These are phyloP conservation scores for Chauna torquata DNA, from an alignment of 2,113 vertebrate species.

Conservation along the genomic window DNA sequence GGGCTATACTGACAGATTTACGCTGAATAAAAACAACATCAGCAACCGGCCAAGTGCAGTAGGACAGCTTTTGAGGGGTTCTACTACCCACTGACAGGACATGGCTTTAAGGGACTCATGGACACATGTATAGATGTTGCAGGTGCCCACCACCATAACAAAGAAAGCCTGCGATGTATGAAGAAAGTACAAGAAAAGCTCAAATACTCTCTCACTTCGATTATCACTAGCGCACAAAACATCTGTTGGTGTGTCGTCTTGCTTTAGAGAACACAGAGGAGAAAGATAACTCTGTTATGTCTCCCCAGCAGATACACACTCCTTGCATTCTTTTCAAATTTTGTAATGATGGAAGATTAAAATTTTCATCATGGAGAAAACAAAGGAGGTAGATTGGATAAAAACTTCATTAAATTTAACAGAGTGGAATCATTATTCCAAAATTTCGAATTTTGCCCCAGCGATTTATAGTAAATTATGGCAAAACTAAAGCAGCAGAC, in stretches of 20 bases:
- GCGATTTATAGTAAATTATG: not conserved
- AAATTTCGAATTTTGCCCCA: not conserved
- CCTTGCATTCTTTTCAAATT: not conserved
- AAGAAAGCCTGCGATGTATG: not conserved
- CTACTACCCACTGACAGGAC: not conserved
- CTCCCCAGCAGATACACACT: not conserved
- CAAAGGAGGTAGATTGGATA: not conserved
- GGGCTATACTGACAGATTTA: not conserved
- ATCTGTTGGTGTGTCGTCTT: not conserved
- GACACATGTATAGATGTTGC: not conserved
- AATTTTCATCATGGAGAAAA: not conserved
- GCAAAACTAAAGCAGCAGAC: not conserved
- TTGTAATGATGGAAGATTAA: not conserved
- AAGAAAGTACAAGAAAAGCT: not conserved
- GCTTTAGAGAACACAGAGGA: not conserved
- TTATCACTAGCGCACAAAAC: not conserved
- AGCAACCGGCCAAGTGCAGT: not conserved
- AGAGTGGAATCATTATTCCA: not conserved
- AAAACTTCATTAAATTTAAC: not conserved
- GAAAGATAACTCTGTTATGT: not conserved
- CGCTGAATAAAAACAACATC: not conserved
- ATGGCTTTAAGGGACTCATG: rapidly evolving
- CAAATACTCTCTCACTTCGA: not conserved
- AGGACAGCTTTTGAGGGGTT: not conserved
- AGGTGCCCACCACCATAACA: not conserved